Conservation (phyloP, 2,888 invertebrate species). For the Hypselothyrea guttata region DNA sequence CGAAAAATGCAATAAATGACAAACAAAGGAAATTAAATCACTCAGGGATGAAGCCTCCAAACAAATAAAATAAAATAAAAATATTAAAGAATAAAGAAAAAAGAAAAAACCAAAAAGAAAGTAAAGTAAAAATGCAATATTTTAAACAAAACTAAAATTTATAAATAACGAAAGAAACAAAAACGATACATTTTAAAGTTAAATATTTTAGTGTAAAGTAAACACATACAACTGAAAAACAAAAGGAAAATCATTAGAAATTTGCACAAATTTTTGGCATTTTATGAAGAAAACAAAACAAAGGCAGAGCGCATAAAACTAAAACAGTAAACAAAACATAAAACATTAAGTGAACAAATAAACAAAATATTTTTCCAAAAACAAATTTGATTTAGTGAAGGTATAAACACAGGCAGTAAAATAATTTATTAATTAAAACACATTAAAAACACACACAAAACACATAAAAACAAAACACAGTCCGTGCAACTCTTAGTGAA, state of each 20-base stretch:
- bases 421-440: constrained; percentile 31
- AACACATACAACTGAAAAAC: constrained; percentile 28
- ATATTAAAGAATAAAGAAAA: constrained; percentile 40
- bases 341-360: constrained; percentile 42
- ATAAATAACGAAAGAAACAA: constrained; percentile 37
- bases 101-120: constrained; percentile 73
- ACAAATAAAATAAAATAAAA: constrained; percentile 67
- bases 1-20: constrained; percentile 76
- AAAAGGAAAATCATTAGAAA: constrained; percentile 63
- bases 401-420: constrained; percentile 56
- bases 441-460: constrained; percentile 22
- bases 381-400: constrained; percentile 67
- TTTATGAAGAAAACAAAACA: constrained; percentile 63
- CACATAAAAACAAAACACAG: constrained; percentile 47
- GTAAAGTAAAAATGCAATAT: constrained; percentile 33
- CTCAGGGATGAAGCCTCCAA: constrained; percentile 83
- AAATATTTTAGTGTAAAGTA: constrained; percentile 70
- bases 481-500: constrained; percentile 79
- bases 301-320: constrained; percentile 12
- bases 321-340: constrained; percentile 37
- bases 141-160: constrained; percentile 36
- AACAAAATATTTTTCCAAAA: constrained; percentile 67
- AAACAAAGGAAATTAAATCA: constrained; percentile 80
- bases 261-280: constrained; percentile 79
- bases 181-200: constrained; percentile 70